Evolutionary conservation across 2,888 invertebrate species (phyloP).

Genomic region (Lobophora halterata): DNA sequence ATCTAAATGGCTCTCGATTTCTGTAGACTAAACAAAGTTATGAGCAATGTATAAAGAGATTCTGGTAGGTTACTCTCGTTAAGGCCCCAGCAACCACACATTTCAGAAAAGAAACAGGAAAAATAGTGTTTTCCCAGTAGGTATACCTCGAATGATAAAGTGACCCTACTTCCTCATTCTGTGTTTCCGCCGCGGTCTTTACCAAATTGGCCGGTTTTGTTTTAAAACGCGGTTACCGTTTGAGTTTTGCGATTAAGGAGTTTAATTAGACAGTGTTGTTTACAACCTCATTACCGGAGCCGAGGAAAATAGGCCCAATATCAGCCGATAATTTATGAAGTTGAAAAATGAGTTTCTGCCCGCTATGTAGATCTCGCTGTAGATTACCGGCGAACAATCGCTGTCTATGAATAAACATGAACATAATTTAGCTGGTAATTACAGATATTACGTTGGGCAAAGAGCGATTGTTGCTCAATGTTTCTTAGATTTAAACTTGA

Average conservation of each 20-base stretch:
- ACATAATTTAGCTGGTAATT: conserved; percentile 39
- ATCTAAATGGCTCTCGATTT: too few species aligned
- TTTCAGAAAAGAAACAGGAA: too few species aligned
- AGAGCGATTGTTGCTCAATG: conserved; percentile 34
- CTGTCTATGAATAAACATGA: conserved; percentile 62
- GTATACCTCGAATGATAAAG: too few species aligned
- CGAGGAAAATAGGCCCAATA: conserved; percentile 67
- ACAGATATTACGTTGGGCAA: conserved; percentile 27
- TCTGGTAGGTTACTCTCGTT: too few species aligned
- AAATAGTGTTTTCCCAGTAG: too few species aligned
- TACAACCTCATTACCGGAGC: conserved; percentile 77
- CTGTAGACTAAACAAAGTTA: too few species aligned
- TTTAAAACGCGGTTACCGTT: conserved; percentile 79
- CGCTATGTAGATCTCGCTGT: conserved; percentile 58
- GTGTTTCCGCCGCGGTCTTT: conserved; percentile 73
- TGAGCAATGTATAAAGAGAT: too few species aligned
- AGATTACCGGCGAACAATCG: conserved; percentile 58
- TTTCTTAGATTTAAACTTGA: conserved; percentile 31
- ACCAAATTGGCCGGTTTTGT: conserved; percentile 79
- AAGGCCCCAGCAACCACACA: too few species aligned
- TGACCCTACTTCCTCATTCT: not conserved
- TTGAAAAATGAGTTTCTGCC: conserved; percentile 73
- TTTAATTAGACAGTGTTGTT: conserved; percentile 80
- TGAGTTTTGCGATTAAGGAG: conserved; percentile 81
- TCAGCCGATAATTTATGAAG: conserved; percentile 75